Conservation (phyloP, 2,888 invertebrate species). For the Oeneis ivallda region DNA sequence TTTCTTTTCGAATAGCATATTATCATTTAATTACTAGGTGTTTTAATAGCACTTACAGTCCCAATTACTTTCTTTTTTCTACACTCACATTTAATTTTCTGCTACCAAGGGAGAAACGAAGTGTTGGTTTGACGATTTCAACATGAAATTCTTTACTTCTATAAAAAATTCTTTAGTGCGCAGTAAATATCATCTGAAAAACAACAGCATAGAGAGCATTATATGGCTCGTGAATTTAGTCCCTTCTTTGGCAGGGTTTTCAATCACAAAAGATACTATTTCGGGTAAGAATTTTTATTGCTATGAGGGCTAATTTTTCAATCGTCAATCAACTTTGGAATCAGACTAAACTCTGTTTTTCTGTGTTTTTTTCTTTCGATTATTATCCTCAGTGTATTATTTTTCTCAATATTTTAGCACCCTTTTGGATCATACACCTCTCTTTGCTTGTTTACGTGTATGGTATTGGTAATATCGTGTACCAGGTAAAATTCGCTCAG, state of each 20-base stretch:
- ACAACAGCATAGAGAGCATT: slow-evolving; percentile 52
- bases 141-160: slow-evolving; percentile 30
- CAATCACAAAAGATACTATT: slow-evolving; percentile 49
- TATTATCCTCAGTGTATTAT: too few relatives aligned
- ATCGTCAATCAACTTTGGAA: neutral
- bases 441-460: slow-evolving; percentile 59
- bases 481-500: slow-evolving; percentile 53
- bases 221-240: slow-evolving; percentile 56
- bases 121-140: neutral
- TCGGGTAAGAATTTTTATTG: slow-evolving; percentile 40
- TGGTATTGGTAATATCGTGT: slow-evolving; percentile 53
- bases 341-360: too few relatives aligned
- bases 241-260: slow-evolving; percentile 56
- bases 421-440: slow-evolving; percentile 59
- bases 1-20: neutral
- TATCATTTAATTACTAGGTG: slow-evolving; percentile 11
- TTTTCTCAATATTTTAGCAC: slow-evolving; percentile 43
- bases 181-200: slow-evolving; percentile 43
- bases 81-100: neutral
- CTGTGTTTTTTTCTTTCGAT: too few relatives aligned
- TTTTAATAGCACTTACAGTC: slow-evolving; percentile 9
- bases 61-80: slow-evolving; percentile 5
- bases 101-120: neutral
- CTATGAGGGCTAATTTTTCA: neutral
- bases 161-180: slow-evolving; percentile 37